Percentiles rank a stretch among this genome's conserved stretches.
These are phyloP conservation scores for Rhodeus uyekii DNA, from an alignment of 2,797 vertebrate genomes.

Conservation along the genomic window DNA sequence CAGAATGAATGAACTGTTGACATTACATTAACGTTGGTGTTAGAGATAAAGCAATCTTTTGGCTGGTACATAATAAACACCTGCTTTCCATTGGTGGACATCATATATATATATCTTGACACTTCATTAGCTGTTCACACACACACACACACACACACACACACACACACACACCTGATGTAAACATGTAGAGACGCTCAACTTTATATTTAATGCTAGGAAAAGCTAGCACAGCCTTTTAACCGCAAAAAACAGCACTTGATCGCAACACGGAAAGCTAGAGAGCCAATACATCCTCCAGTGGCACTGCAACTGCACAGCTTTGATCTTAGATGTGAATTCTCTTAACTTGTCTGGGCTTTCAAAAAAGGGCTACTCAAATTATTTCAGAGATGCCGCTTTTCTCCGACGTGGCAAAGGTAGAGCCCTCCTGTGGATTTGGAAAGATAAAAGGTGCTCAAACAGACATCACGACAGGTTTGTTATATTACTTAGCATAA, in stretches of 20 bases:
- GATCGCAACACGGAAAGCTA: constrained; percentile 48
- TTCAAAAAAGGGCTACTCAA: constrained; percentile 67
- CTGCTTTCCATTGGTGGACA: constrained; percentile 49
- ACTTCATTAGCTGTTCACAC: constrained; percentile 63
- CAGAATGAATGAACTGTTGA: constrained; percentile 52
- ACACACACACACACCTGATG: constrained; percentile 53
- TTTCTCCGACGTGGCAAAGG: constrained; percentile 66
- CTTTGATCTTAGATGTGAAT: constrained; percentile 70
- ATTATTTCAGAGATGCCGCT: constrained; percentile 69
- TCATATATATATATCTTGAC: constrained; percentile 64
- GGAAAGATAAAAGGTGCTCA: constrained; percentile 67
- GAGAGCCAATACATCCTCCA: constrained; percentile 53
- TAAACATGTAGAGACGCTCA: constrained; percentile 57
- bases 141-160: constrained; percentile 56
- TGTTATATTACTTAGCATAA: constrained; percentile 76
- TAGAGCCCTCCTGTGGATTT: constrained; percentile 72
- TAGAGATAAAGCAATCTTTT: constrained; percentile 44
- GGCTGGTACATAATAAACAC: constrained; percentile 39
- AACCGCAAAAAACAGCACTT: constrained; percentile 57
- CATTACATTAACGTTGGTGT: constrained; percentile 54
- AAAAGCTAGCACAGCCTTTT: constrained; percentile 55
- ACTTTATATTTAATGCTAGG: constrained; percentile 43
- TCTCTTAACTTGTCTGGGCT: constrained; percentile 63
- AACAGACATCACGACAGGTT: constrained; percentile 70
- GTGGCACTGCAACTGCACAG: constrained; percentile 50